A percentile compares a stretch with the other conserved stretches of the same genome.
Evolutionary conservation across 2,113 vertebrate genomes (phyloP).

Genomic region (Anguilla rostrata): DNA sequence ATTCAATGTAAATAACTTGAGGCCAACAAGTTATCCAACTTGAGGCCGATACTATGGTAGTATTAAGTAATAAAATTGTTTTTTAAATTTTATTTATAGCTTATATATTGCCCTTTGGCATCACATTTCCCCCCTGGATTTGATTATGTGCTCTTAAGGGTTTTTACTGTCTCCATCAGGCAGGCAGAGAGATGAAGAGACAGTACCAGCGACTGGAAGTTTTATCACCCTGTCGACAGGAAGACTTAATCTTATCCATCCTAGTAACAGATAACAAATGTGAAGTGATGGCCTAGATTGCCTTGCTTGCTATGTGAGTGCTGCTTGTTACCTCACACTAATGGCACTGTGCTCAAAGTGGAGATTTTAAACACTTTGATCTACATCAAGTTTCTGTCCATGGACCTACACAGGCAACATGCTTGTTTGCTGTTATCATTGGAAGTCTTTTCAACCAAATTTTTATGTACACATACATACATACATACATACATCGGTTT

Average conservation of each 20-base stretch:
- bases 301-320: background rate
- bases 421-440: background rate
- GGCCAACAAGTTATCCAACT: background rate
- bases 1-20: background rate
- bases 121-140: constrained; percentile 13
- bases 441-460: background rate
- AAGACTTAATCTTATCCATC: constrained; percentile 66
- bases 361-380: background rate
- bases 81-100: background rate
- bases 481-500: too few species aligned
- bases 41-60: background rate
- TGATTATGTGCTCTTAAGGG: constrained; percentile 27
- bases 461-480: background rate
- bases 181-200: constrained; percentile 43
- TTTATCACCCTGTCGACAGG: constrained; percentile 70
- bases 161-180: constrained; percentile 30
- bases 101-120: constrained; percentile 9
- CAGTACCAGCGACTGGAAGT: constrained; percentile 60
- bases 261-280: constrained; percentile 70
- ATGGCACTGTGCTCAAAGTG: background rate
- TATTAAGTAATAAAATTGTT: background rate
- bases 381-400: background rate
- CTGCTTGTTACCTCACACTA: background rate
- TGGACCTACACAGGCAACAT: background rate
- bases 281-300: constrained; percentile 38